These are phyloP conservation scores for Beris chalybata DNA, from an alignment of 2,888 invertebrate genomes.

Conservation along the genomic window DNA sequence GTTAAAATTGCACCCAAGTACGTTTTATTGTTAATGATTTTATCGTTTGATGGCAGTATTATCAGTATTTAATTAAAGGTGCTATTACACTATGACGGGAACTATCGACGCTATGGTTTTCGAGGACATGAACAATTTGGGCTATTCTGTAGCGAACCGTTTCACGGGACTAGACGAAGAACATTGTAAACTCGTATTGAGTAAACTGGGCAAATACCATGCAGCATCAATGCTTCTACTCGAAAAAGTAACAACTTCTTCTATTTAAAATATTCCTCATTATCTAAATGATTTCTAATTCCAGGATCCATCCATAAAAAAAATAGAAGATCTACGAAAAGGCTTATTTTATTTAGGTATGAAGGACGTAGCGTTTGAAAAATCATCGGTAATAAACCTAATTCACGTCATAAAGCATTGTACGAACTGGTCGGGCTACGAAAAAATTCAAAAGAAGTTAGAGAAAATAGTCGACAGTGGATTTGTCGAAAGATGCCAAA, in stretches of 20 bases:
- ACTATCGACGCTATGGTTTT: constrained; percentile 54
- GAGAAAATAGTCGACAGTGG: constrained; percentile 48
- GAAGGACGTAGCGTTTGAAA: background rate
- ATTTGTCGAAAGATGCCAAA: constrained; percentile 41
- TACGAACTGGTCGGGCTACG: constrained; percentile 55
- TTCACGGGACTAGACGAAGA: constrained; percentile 59
- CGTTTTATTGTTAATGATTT: constrained; percentile 26
- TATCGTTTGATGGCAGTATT: background rate
- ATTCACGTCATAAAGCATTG: constrained; percentile 52
- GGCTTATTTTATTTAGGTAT: no score
- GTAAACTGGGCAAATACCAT: constrained; percentile 60
- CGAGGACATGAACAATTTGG: constrained; percentile 58
- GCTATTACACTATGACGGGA: constrained; percentile 49
- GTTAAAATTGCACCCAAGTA: constrained; percentile 52
- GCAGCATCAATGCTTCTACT: constrained; percentile 60
- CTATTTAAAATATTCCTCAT: no score
- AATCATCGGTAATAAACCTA: constrained; percentile 2
- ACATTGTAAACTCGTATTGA: constrained; percentile 58
- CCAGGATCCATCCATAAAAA: constrained; percentile 47
- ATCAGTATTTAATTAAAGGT: constrained; percentile 42
- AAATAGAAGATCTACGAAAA: constrained; percentile 15
- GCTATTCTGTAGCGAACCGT: constrained; percentile 54
- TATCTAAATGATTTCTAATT: background rate
- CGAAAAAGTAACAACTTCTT: constrained; percentile 53
- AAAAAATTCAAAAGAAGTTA: constrained; percentile 48